These are phyloP conservation scores for Lepidurus packardi DNA, from an alignment of 1,140 invertebrate genomes.

Conservation along the genomic window DNA sequence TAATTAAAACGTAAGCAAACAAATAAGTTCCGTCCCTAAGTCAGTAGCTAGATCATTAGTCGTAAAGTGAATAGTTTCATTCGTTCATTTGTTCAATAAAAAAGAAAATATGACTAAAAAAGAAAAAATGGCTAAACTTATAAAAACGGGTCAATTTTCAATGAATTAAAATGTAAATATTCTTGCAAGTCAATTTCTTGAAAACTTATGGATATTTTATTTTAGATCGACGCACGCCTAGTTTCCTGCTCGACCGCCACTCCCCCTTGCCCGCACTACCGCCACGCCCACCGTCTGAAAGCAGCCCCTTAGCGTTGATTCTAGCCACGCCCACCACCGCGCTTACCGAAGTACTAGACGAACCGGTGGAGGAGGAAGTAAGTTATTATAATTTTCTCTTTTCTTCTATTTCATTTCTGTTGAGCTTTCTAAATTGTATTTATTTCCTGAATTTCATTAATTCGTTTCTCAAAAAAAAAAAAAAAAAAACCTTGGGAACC, in stretches of 20 bases:
- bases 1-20: no score
- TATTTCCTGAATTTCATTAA: background rate
- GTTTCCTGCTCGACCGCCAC: constrained; percentile 21
- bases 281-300: constrained; percentile 17
- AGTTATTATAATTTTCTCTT: background rate
- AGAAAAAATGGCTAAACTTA: no score
- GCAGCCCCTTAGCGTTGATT: constrained; percentile 6
- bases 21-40: no score
- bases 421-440: background rate
- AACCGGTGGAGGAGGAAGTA: constrained; percentile 34
- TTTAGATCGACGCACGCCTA: background rate
- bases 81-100: no score
- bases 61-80: no score
- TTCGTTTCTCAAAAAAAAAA: no score
- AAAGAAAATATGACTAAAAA: no score
- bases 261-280: constrained; percentile 23
- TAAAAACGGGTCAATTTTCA: no score
- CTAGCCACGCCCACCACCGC: constrained; percentile 11
- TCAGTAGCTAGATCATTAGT: no score
- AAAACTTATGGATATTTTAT: background rate
- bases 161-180: no score
- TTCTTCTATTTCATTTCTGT: constrained; percentile 1
- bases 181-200: no score
- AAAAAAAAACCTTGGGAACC: no score
- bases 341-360: constrained; percentile 32